These are phyloP conservation scores for Cydia splendana DNA, from an alignment of 1,140 invertebrate species.

Conservation along the genomic window DNA sequence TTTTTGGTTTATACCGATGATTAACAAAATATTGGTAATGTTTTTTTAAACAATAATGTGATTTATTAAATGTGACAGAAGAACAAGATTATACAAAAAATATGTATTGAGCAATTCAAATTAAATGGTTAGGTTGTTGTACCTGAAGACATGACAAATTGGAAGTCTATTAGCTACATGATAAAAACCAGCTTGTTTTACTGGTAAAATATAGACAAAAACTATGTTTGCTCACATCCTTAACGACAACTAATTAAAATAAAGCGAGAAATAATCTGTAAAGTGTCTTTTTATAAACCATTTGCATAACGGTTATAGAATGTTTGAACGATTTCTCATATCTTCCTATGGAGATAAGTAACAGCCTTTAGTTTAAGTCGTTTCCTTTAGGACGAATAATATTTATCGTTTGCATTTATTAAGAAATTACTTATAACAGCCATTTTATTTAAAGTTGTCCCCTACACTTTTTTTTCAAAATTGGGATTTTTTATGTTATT, in stretches of 20 bases:
- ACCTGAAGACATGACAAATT: neutral
- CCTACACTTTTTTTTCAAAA: too few relatives aligned
- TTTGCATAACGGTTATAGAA: slow-evolving; percentile 1
- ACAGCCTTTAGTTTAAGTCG: neutral
- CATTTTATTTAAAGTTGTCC: too few relatives aligned
- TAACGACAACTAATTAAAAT: slow-evolving; percentile 3
- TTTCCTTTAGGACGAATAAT: neutral
- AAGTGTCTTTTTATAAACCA: slow-evolving; percentile 7
- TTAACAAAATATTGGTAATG: too few relatives aligned
- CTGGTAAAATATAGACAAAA: neutral
- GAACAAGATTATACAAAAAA: too few relatives aligned
- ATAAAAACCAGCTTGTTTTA: neutral
- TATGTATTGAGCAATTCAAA: neutral
- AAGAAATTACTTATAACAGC: neutral
- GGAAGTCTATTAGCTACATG: neutral
- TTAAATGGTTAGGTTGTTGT: neutral
- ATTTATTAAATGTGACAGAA: too few relatives aligned
- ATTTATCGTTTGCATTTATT: slow-evolving; percentile 20
- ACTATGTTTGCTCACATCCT: neutral
- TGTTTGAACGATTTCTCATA: neutral
- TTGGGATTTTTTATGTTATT: too few relatives aligned
- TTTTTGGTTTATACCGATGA: too few relatives aligned
- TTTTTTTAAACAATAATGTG: too few relatives aligned
- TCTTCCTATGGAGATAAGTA: neutral
- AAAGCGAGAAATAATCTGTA: slow-evolving; percentile 18